Evolutionary conservation across 2,113 vertebrate genomes (phyloP).

Genomic region (Alethe castanea): DNA sequence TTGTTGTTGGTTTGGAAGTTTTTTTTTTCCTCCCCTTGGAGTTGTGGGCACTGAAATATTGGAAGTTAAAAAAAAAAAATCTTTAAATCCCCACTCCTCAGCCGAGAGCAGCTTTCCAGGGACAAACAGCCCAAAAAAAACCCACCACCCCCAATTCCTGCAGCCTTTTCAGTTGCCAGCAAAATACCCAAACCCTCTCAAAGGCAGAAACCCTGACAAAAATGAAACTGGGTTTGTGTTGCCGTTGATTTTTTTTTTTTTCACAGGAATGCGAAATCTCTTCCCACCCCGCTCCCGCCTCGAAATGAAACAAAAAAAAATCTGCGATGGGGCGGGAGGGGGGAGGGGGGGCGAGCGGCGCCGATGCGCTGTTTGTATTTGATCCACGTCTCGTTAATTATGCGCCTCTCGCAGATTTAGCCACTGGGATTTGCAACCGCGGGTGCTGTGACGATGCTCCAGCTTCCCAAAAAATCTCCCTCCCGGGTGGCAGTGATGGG

Average conservation of each 20-base stretch:
- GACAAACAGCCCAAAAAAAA: conserved; percentile 44
- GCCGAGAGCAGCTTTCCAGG: conserved; percentile 24
- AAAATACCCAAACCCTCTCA: conserved; percentile 32
- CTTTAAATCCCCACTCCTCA: neutral
- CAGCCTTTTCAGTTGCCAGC: conserved; percentile 28
- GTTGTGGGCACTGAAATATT: neutral
- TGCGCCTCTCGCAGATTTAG: conserved; percentile 1
- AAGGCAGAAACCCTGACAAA: conserved; percentile 48
- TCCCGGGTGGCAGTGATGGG: accelerated
- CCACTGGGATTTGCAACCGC: neutral
- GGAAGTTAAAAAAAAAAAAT: conserved; percentile 6
- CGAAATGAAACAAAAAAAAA: conserved; percentile 24
- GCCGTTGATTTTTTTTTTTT: conserved; percentile 11
- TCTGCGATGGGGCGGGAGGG: neutral
- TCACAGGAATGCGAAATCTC: conserved; percentile 11
- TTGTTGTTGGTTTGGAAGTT: neutral
- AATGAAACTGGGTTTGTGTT: conserved; percentile 54
- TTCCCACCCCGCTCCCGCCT: conserved; percentile 9
- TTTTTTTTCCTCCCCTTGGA: neutral
- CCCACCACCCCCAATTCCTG: conserved; percentile 22
- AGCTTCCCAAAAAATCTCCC: neutral
- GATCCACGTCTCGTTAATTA: conserved; percentile 25
- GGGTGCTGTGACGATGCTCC: neutral
- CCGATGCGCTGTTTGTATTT: conserved; percentile 1
- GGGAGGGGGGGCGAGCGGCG: neutral